A percentile compares a stretch with the other conserved stretches of the same genome.
phyloP scores from a whole-genome alignment of 2,113 vertebrate genomes.

The Sinocyclocheilus anshuiensis region DNA sequence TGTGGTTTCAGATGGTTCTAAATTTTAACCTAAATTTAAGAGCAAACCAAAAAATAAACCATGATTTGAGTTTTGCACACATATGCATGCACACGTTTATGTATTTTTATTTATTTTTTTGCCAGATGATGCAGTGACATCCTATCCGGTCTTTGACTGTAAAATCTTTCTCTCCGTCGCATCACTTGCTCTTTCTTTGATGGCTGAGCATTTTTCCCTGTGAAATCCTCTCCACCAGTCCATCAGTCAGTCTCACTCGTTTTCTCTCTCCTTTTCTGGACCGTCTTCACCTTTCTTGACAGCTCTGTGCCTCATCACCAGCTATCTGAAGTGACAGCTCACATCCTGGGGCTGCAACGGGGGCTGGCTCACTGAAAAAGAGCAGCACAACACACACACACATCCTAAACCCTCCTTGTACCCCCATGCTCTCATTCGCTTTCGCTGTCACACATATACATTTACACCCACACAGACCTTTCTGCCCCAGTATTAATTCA shows the following conservation, averaged over 20 bases:
- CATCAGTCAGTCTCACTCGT: constrained; percentile 50
- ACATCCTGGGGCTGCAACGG: constrained; percentile 92
- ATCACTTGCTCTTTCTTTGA: constrained; percentile 72
- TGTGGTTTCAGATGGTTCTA: not conserved
- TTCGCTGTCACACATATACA: constrained; percentile 33
- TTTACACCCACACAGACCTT: constrained; percentile 46
- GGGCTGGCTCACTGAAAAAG: constrained; percentile 88
- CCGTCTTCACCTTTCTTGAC: constrained; percentile 95
- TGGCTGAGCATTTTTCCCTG: constrained; percentile 75
- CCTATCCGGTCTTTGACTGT: constrained; percentile 28
- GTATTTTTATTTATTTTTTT: too few relatives aligned
- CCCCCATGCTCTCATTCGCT: not conserved
- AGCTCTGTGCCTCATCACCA: constrained; percentile 93
- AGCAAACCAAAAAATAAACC: not conserved
- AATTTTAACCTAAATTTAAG: not conserved
- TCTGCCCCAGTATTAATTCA: constrained; percentile 86
- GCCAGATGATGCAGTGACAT: constrained; percentile 32
- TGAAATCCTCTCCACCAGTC: constrained; percentile 69
- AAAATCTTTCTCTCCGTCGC: constrained; percentile 34
- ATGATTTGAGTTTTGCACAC: not conserved
- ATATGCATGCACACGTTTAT: too few relatives aligned
- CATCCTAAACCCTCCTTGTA: constrained; percentile 69
- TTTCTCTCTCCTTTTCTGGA: constrained; percentile 72
- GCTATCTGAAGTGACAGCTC: constrained; percentile 97
- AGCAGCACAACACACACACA: constrained; percentile 84